Evolutionary conservation across 2,797 vertebrate genomes (phyloP), one percentile per base, ranked within the genome.

Genomic region (Kryptopterus vitreolus): DNA sequence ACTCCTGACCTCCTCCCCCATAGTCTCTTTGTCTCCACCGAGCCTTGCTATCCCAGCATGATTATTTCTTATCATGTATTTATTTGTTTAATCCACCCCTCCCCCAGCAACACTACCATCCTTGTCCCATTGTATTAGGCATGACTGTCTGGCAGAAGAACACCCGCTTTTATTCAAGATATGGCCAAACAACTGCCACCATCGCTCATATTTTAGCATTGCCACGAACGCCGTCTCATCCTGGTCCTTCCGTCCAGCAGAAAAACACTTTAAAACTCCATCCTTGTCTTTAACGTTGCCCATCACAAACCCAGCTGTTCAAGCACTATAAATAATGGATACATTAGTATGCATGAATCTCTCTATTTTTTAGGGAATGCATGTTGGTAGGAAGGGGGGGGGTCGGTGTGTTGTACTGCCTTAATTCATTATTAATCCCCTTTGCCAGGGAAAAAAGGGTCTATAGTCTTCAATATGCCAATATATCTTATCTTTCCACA

Each of bases 31-130:
- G 92, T 93, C 92, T 94, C 88, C 89, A 85, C 84, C 80, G 61
- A 88, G 59, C 90, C 85, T 88, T 87, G 86, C 89, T 87, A 89
- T 88, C 88, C 89, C 89, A 88, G 88, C 89, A 88, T 89, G 90
- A 92, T 94, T 92, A 92, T 93, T 94, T 92, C 93, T 94, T 93
- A 94, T 94, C 93, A 92, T 93, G 93, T 93, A 93, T 94, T 94
- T 94, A 93, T 93, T 94, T 93, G 89, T 93, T 94, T 93, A 95
- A 94, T 94, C 91, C 91, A 85, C 89, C 92, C 91, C 87, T 90
- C 90, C 92, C 92, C 91, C 88, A 73, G 87, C 83, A 89, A 81
- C 90, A 89, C 89, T 93, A 87, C 87, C 90, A 88, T 88, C 88
- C 89, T 90, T 86, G 83, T 88, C 83, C 86, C 88, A 76, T 83